Base-by-base conservation (phyloP, 2,797 vertebrate species). In the Caiman crocodilus region DNA sequence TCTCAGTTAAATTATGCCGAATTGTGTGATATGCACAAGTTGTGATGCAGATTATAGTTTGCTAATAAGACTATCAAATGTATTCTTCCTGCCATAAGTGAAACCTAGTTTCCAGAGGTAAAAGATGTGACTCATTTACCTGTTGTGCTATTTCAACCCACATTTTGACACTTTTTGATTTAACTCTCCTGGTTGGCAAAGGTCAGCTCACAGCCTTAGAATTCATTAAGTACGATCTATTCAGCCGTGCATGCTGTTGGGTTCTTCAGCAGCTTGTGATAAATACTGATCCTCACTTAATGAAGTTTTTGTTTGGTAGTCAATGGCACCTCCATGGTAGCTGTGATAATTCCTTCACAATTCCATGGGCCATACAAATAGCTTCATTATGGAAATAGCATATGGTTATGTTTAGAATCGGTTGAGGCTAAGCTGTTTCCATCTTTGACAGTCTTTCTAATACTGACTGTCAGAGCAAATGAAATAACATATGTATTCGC, bases 181-280 rank as follows among this genome's bases (percentile, higher is more conserved):
- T 94, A 88, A 42, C 89, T 94, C 90, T 87, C 86, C 92, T 87
- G 73, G 83, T 94, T 90, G 85, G n/a, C 88, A 65, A 1, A 77
- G 73, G 89, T 71, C 71, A 76, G 82, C 87, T 90, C 89, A 79
- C 76, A 89, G 88, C 82, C 77, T 87, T 67, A 18, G 65, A 91
- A 85, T 85, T 94, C 88, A 28, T 92, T 76, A 90, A 11, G 55
- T 67, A 14, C 84, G 32, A 13, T 90, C 84, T 89, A 50, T 94
- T 94, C 85, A 58, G 63, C 79, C 79, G 82, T 79, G 25, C 67
- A 94, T 87, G 61, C 88, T 32, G 20, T 20, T 84, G 76, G 75
- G 79, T 74, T 85, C 90, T 79, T 84, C 82, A 28, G 82, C 3
- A n/a, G 76, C 17, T 88, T 74, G 59, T 0, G 0, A 63, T 82